These are phyloP conservation scores for Aricia agestis DNA, from an alignment of 1,140 invertebrate species.

Conservation along the genomic window DNA sequence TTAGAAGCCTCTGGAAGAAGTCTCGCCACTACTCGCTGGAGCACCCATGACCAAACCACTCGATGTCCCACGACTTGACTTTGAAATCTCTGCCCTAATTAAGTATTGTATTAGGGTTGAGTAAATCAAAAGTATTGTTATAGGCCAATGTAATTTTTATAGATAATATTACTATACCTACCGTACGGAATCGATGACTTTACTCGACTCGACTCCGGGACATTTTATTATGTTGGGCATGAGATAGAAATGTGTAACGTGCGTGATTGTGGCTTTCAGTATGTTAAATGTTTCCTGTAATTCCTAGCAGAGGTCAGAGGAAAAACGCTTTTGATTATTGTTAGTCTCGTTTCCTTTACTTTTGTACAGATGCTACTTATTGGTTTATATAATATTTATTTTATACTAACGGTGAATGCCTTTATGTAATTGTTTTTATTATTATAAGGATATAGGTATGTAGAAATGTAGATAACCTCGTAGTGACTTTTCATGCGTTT, in stretches of 20 bases:
- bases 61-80: conserved; percentile 30
- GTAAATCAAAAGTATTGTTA: conserved; percentile 13
- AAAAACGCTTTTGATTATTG: conserved; percentile 13
- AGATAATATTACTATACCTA: not conserved
- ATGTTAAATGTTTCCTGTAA: conserved; percentile 25
- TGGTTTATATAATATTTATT: conserved; percentile 33
- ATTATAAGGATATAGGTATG: conserved; percentile 49
- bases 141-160: conserved; percentile 16
- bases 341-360: conserved; percentile 16
- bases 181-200: conserved; percentile 16
- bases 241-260: conserved; percentile 27
- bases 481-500: conserved; percentile 48
- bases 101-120: conserved; percentile 9
- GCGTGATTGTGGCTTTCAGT: conserved; percentile 43
- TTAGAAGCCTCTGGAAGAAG: conserved; percentile 89
- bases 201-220: not conserved
- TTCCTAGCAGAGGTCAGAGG: conserved; percentile 3
- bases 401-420: conserved; percentile 45
- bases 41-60: conserved; percentile 74
- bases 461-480: conserved; percentile 72
- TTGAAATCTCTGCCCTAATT: conserved; percentile 42
- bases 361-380: conserved; percentile 23
- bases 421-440: conserved; percentile 45
- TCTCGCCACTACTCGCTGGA: conserved; percentile 89
- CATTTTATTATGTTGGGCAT: conserved; percentile 17